Evolutionary conservation across 2,797 vertebrate genomes (phyloP).

Genomic region (Danio aesculapii): DNA sequence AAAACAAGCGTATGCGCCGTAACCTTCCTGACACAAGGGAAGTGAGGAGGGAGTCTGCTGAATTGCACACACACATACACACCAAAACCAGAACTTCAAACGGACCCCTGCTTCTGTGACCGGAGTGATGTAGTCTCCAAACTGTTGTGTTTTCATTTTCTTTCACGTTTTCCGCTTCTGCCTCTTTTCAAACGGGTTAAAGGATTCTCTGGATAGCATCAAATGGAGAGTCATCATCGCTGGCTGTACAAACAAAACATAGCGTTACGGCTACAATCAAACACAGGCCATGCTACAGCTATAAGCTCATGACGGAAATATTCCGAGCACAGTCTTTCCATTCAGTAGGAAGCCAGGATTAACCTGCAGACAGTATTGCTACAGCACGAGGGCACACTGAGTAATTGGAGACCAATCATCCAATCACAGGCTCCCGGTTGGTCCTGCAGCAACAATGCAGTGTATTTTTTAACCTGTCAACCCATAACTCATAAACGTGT

Average conservation of each 20-base stretch:
- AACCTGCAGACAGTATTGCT: slow-evolving; percentile 47
- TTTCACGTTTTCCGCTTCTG: slow-evolving; percentile 49
- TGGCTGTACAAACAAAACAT: slow-evolving; percentile 39
- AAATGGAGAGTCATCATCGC: slow-evolving; percentile 46
- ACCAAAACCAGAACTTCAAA: slow-evolving; percentile 64
- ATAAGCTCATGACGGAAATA: slow-evolving; percentile 9
- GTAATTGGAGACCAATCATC: slow-evolving; percentile 61
- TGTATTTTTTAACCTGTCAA: slow-evolving; percentile 62
- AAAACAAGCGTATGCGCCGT: slow-evolving; percentile 70
- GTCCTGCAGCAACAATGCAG: slow-evolving; percentile 49
- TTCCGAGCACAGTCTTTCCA: slow-evolving; percentile 18
- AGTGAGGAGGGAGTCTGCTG: slow-evolving; percentile 60
- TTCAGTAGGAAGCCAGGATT: slow-evolving; percentile 39
- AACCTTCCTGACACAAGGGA: slow-evolving; percentile 74
- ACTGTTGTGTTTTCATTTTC: slow-evolving; percentile 48
- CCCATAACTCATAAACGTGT: slow-evolving; percentile 64
- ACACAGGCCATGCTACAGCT: slow-evolving; percentile 9
- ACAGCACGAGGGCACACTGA: slow-evolving; percentile 49
- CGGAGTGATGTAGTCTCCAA: slow-evolving; percentile 54
- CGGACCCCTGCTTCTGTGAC: slow-evolving; percentile 53
- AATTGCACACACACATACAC: slow-evolving; percentile 61
- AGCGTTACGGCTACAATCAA: slow-evolving; percentile 10
- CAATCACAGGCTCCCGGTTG: slow-evolving; percentile 48
- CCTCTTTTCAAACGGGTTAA: slow-evolving; percentile 59
- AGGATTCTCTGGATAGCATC: slow-evolving; percentile 56